A percentile compares a stretch with the other conserved stretches of the same genome.
These are phyloP conservation scores for zebrafish (Danio rerio) DNA, from an alignment of 2,113 vertebrate genomes.

Conservation along the genomic window GRCz12tu NC_133182.1:44610501-44611000, in stretches of 20 bases:
- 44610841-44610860: slow-evolving; percentile 14
- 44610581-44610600: background rate
- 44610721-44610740: background rate
- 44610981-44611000: background rate
- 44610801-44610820: slow-evolving; percentile 15
- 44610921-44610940: background rate
- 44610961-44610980: background rate
- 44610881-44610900: slow-evolving; percentile 22
- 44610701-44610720: slow-evolving; percentile 4
- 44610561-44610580: slow-evolving; percentile 22
- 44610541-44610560: slow-evolving; percentile 47
- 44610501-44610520: slow-evolving; percentile 39
- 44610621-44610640: background rate
- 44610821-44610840: slow-evolving; percentile 37
- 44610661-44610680: background rate
- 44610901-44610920: slow-evolving; percentile 17
- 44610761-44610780: slow-evolving; percentile 24
- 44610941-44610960: background rate
- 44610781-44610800: slow-evolving; percentile 13
- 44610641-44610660: background rate
- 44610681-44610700: background rate
- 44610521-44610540: slow-evolving; percentile 14
- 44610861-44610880: slow-evolving; percentile 1
- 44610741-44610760: slow-evolving; percentile 30
- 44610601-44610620: slow-evolving; percentile 9